Evolutionary conservation across 2,113 vertebrate genomes (phyloP).

Genomic region (Brienomyrus longianalis): DNA sequence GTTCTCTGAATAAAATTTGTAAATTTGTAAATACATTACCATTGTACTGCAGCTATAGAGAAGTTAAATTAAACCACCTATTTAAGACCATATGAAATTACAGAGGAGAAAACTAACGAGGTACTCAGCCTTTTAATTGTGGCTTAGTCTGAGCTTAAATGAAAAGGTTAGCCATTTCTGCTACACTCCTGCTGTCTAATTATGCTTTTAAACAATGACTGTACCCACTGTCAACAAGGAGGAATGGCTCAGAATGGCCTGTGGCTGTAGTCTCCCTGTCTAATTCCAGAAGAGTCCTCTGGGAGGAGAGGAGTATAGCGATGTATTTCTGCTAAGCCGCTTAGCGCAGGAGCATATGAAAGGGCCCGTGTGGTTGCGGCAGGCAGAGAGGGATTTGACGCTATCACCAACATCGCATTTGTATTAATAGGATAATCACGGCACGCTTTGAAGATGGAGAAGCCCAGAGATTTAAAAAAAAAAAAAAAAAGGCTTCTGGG

Average conservation of each 20-base stretch:
- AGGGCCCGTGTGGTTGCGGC: conserved; percentile 35
- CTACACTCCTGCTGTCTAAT: not conserved
- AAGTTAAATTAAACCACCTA: conserved; percentile 1
- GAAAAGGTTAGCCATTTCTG: not conserved
- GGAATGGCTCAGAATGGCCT: not conserved
- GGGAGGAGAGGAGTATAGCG: not conserved
- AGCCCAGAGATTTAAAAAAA: conserved; percentile 10
- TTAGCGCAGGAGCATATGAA: conserved; percentile 11
- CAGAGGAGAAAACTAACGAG: not conserved
- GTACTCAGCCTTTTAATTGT: not conserved
- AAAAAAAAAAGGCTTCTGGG: not conserved
- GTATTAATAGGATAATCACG: conserved; percentile 49
- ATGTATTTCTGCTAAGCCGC: conserved; percentile 35
- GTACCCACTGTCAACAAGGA: conserved; percentile 4
- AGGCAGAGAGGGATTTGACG: conserved; percentile 32
- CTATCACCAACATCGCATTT: conserved; percentile 46
- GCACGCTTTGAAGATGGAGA: conserved; percentile 41
- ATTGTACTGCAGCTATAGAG: not conserved
- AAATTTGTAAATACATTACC: not conserved
- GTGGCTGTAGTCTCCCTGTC: not conserved
- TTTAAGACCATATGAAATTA: not conserved
- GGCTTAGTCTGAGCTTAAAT: not conserved
- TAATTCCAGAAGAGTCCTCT: conserved; percentile 1
- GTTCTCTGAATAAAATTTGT: not conserved
- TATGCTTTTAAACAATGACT: not conserved